Base-by-base conservation (phyloP, 2,888 invertebrate genomes). In the Ditula angustiorana region DNA sequence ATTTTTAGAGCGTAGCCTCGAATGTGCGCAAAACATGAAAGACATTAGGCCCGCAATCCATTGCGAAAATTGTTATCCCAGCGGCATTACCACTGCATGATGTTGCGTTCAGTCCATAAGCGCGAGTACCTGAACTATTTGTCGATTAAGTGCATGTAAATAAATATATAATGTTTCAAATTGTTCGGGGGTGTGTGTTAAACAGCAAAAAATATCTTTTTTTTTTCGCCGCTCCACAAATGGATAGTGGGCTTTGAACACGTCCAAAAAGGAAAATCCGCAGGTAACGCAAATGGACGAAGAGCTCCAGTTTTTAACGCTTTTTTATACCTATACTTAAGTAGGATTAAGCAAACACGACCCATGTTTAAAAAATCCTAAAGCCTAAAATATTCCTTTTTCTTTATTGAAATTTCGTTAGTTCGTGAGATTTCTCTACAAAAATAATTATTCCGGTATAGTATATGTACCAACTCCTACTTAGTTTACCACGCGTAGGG, bases 241-340 rank as follows among this genome's bases (percentile, higher is more conserved):
- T 64, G 64, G 59, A 59, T 64, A 64, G 64, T 64, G 64, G 64
- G 26, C 58, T 46, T 59, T 64, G 52, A 64, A 64, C 28, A 64
- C 64, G 5, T 64, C 64, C 28, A 64, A 64, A 53, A 64, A 58
- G 58, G 64, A 64, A 64, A 53, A 64, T 46, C 58, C 58, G 13
- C 64, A 64, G 64, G 64, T 64, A 64, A 64, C 13, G 21, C 44
- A 63, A 58, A 58, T 58, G 37, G 55, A 61, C 30, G n/a, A 23
- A 30, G 4, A 24, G 50, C 24, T 53, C 49, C 41, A 13, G 11
- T 56, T 57, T 52, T 30, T 63, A 33, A n/a, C 21, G 23, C 50
- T 58, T 50, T 63, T 59, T n/a, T n/a, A n/a, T n/a, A n/a, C n/a
- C n/a, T n/a, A n/a, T 35, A 21, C 11, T 21, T 46, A 21, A 35